Base-by-base conservation (phyloP, 2,797 vertebrate species). In the Rhincodon typus region DNA sequence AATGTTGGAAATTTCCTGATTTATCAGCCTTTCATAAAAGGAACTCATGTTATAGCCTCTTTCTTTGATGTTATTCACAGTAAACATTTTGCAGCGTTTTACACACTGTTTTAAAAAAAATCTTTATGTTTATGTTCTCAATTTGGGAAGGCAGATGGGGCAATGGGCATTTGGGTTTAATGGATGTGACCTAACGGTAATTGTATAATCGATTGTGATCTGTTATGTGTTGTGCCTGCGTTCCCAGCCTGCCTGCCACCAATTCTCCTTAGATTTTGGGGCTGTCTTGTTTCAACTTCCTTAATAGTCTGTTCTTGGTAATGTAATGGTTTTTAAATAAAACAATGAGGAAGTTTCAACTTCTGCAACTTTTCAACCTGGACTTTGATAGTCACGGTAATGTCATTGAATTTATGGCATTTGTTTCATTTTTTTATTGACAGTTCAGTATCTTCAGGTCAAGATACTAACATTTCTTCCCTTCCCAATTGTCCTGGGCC, bases 211-310 rank as follows among this genome's bases (percentile, higher is more conserved):
- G 6, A n/a, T 91, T 57, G 34, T 38, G 27, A 67, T 67, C 15
- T 67, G 62, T 23, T 21, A 12, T 93, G 67, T 42, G 2, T 66
- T 4, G 66, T 42, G 5, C 15, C 66, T 2, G 38, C 17, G 13
- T 79, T n/a, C 8, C n/a, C 62, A 62, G 57, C 12, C 66, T 4
- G 12, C 10, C 90, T 0, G 21, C 62, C 57, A 62, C 7, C 57
- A 62, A 62, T 10, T 62, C 21, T 84, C 23, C 21, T 23, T 27
- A 69, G n/a, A 69, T 69, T 42, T 42, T 69, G 88, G n/a, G n/a
- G 62, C 38, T 67, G 62, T 67, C 90, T 69, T 93, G 62, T 93
- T 69, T 93, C 90, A 67, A 93, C 62, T 69, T 93, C 90, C 90
- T 66, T 19, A 93, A 69, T 93, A n/a, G 25, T 67, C n/a, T 93